Conservation (phyloP, 2,888 invertebrate genomes). For the Anticlea derivata region DNA sequence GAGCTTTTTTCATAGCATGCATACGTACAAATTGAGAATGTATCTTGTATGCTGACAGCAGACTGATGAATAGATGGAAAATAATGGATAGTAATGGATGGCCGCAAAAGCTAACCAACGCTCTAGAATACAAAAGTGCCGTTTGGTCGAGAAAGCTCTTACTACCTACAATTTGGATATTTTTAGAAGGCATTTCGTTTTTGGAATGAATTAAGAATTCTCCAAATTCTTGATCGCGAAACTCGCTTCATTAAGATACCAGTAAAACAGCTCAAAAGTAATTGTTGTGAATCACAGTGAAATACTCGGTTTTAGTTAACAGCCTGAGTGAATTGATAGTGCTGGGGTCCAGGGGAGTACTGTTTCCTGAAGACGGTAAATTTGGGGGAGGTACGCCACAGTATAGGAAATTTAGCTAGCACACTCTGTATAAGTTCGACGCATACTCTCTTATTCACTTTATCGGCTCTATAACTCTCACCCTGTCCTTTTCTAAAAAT, state of each 20-base stretch:
- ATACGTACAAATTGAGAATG: too few species aligned
- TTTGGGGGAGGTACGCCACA: slow-evolving; percentile 48
- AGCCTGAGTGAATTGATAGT: slow-evolving; percentile 54
- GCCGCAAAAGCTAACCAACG: too few species aligned
- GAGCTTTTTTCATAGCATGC: too few species aligned
- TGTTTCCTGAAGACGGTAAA: slow-evolving; percentile 48
- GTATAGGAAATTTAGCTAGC: not conserved
- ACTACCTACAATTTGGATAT: too few species aligned
- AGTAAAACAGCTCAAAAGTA: slow-evolving; percentile 50
- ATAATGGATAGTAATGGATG: too few species aligned
- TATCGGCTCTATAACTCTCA: too few species aligned
- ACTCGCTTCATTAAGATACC: slow-evolving; percentile 65
- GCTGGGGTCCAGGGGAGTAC: slow-evolving; percentile 23
- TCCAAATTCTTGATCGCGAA: slow-evolving; percentile 16
- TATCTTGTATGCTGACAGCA: too few species aligned
- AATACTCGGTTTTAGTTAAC: slow-evolving; percentile 43
- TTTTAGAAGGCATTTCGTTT: too few species aligned
- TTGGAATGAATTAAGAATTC: not conserved
- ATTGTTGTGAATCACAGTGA: slow-evolving; percentile 49
- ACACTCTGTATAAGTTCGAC: not conserved
- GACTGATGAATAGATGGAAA: too few species aligned
- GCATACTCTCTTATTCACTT: too few species aligned
- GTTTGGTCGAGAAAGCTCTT: not conserved
- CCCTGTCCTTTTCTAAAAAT: too few species aligned
- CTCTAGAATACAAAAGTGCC: too few species aligned